phyloP scores from a whole-genome alignment of 2,113 vertebrate genomes.

The Tetrax tetrax region DNA sequence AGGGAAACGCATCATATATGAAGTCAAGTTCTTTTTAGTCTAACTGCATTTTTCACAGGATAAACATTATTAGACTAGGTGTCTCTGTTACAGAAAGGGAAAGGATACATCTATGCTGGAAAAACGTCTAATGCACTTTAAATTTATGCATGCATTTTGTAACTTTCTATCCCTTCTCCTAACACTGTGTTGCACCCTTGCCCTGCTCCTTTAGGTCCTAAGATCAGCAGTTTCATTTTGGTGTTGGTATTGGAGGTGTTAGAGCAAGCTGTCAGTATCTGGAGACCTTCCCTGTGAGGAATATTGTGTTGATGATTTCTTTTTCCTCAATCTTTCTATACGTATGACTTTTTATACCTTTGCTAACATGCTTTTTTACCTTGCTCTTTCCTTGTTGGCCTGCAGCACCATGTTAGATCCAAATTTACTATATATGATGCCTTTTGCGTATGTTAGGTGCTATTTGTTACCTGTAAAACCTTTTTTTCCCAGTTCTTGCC shows the following conservation, averaged over 20 bases:
- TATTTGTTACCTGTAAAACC: neutral
- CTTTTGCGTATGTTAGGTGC: neutral
- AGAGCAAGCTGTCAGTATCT: neutral
- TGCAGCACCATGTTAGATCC: neutral
- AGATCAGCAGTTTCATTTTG: neutral
- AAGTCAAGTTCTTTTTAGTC: neutral
- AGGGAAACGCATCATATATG: neutral
- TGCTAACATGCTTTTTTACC: neutral
- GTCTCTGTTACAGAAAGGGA: neutral
- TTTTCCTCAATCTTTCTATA: neutral
- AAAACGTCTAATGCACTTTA: neutral
- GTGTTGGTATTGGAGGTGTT: neutral
- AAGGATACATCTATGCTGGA: neutral
- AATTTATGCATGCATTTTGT: neutral
- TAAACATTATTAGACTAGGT: neutral
- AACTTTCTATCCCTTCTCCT: neutral
- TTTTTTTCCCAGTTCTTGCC: neutral
- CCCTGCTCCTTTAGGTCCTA: neutral
- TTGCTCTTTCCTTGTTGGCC: neutral
- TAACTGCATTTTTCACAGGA: neutral
- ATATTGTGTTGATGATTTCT: neutral
- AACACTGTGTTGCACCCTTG: neutral
- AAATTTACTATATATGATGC: neutral
- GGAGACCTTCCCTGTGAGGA: neutral
- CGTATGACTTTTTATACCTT: rapidly evolving